Percentiles rank a stretch among this genome's conserved stretches.
phyloP scores from a whole-genome alignment of 2,888 invertebrate genomes.

The Tanytarsus gracilentus region DNA sequence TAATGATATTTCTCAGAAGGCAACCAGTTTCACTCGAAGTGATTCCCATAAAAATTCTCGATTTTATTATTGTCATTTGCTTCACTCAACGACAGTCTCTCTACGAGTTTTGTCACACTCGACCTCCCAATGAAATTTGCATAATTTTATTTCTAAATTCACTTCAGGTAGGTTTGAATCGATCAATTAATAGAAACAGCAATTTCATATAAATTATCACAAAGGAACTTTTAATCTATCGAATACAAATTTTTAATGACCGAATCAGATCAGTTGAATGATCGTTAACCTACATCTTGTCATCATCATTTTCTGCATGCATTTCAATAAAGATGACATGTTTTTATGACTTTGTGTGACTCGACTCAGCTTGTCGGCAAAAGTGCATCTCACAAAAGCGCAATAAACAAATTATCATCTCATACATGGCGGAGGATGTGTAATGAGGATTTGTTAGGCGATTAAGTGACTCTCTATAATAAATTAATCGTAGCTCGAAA shows the following conservation, averaged over 20 bases:
- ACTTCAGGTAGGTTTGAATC: not conserved
- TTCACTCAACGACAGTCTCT: not conserved
- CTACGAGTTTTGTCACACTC: not conserved
- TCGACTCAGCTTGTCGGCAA: too few species aligned
- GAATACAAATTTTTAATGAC: too few species aligned
- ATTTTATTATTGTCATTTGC: not conserved
- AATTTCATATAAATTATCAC: too few species aligned
- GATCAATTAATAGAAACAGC: too few species aligned
- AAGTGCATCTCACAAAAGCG: too few species aligned
- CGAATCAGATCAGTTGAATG: too few species aligned
- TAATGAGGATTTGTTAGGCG: too few species aligned
- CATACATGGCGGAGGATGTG: too few species aligned
- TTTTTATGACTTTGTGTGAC: constrained; percentile 17
- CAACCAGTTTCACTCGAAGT: not conserved
- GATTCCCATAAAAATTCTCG: not conserved
- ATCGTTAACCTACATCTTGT: constrained; percentile 3
- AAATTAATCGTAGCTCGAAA: too few species aligned
- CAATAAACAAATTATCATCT: too few species aligned
- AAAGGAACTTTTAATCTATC: too few species aligned
- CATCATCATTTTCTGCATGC: constrained; percentile 4
- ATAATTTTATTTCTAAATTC: constrained; percentile 12
- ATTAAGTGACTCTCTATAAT: too few species aligned
- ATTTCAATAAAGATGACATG: constrained; percentile 20
- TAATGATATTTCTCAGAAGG: constrained; percentile 5
- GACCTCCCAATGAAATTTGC: not conserved